Evolutionary conservation across 1,140 invertebrate genomes (phyloP).

Genomic region (Paralvinella palmiformis): DNA sequence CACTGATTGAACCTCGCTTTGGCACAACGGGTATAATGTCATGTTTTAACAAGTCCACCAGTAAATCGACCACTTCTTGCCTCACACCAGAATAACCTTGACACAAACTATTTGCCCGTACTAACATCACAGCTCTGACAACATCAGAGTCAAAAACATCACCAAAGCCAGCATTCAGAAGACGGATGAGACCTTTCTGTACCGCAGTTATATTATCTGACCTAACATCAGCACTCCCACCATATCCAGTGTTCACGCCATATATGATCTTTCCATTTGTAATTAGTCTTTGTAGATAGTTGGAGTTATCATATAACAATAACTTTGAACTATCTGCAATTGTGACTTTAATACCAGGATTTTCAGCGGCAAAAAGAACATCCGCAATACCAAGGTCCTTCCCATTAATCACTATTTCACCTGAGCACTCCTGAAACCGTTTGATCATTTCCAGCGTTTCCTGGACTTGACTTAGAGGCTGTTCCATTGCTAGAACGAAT

Average conservation of each 20-base stretch:
- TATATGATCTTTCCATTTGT: conserved; percentile 3
- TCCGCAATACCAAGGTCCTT: too few species aligned
- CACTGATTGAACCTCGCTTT: conserved; percentile 6
- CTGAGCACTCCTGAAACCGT: too few species aligned
- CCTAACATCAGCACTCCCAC: conserved; percentile 14
- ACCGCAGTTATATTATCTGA: conserved; percentile 4
- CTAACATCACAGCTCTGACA: conserved; percentile 12
- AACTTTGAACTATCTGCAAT: too few species aligned
- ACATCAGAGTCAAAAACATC: neutral
- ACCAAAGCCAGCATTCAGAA: conserved; percentile 9
- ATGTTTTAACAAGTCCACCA: conserved; percentile 9
- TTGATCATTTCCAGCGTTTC: too few species aligned
- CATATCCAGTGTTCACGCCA: conserved; percentile 16
- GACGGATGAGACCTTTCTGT: conserved; percentile 5
- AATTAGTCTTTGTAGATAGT: conserved; percentile 4
- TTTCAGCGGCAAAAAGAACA: neutral
- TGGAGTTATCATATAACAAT: conserved; percentile 10
- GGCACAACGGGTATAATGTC: conserved; percentile 14
- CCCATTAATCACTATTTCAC: too few species aligned
- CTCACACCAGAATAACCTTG: conserved; percentile 13
- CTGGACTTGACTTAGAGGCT: too few species aligned
- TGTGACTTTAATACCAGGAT: neutral
- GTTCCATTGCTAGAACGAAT: too few species aligned
- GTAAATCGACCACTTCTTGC: conserved; percentile 13
- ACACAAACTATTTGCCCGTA: conserved; percentile 13